These are phyloP conservation scores for Trissolcus basalis DNA, from an alignment of 1,140 invertebrate species.

Conservation along the genomic window DNA sequence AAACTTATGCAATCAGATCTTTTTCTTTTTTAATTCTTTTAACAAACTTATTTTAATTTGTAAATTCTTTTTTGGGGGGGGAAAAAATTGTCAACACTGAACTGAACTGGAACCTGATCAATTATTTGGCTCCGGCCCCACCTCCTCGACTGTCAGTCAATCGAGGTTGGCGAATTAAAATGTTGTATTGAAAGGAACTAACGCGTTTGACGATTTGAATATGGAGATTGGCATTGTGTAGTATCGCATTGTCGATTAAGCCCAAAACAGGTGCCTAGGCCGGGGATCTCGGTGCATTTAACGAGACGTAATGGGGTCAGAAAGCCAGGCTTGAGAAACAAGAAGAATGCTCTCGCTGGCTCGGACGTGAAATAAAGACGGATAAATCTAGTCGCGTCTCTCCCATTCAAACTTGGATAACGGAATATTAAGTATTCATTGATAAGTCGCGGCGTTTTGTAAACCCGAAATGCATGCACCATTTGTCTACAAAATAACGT, in stretches of 20 bases:
- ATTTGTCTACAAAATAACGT: no score
- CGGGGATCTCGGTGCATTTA: conserved; percentile 42
- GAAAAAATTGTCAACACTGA: no score
- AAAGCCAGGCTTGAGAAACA: conserved; percentile 61
- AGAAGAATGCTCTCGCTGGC: conserved; percentile 22
- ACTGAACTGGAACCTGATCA: no score
- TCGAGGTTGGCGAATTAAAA: not conserved
- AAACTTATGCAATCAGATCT: no score
- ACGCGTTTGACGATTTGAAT: conserved; percentile 1
- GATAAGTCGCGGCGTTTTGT: conserved; percentile 1
- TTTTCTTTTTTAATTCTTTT: no score
- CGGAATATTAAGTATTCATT: conserved; percentile 32
- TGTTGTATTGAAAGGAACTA: not conserved
- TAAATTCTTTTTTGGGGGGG: no score
- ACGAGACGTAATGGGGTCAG: conserved; percentile 65
- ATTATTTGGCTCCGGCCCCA: no score
- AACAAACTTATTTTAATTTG: no score
- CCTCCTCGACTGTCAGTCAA: no score
- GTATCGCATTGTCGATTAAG: conserved; percentile 22
- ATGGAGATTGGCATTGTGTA: not conserved
- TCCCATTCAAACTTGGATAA: conserved; percentile 20
- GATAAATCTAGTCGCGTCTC: conserved; percentile 13
- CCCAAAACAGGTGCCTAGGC: conserved; percentile 42
- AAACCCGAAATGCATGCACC: not conserved
- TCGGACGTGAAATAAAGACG: conserved; percentile 22